Evolutionary conservation across 1,140 invertebrate genomes (phyloP), one percentile per base, ranked within the genome.

Genomic region (Cherax destructor): DNA sequence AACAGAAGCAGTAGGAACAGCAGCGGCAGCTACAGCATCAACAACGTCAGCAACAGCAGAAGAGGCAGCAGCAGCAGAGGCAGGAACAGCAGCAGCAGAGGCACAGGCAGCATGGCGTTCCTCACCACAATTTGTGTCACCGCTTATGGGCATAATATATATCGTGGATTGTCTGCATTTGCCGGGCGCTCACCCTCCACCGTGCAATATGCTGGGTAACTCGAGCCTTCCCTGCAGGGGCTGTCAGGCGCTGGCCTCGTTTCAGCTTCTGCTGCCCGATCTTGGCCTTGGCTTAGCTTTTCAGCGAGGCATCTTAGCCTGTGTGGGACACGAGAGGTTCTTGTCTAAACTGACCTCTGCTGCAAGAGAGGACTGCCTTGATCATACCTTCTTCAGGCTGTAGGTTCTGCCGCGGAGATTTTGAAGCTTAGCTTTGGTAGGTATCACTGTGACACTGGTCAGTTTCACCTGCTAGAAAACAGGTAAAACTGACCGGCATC

Each of bases 91-190:
- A 74, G 69, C 69, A 30, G 69, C 69, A 30, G 65, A 11, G 21
- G 69, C n/a, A 74, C 4, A 4, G 30, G 69, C 69, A 74, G 21
- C 69, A 30, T 9, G 7, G 21, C 69, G 69, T 30, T 30, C 69
- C 69, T 74, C n/a, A 21, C 69, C 24, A 30, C 24, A 74, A 74
- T 74, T 74, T 74, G 69, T 74, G 69, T 74, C 69, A 74, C 24
- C 69, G n/a, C 69, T 74, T 74, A 30, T 74, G 69, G 69, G n/a
- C 69, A 74, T 74, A 74, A 74, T 74, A 74, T 30, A 30, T 74
- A 74, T 74, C 7, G 69, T n/a, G 21, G n/a, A 10, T 16, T 74
- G 69, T 74, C 69, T 74, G 24, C 69, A 11, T 24, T 24, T 30
- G 69, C 21, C n/a, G 6, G 69, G 3, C 69, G 6, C n/a, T 6